phyloP scores from a whole-genome alignment of 2,797 vertebrate species.

The Pseudomugil tenellus region DNA sequence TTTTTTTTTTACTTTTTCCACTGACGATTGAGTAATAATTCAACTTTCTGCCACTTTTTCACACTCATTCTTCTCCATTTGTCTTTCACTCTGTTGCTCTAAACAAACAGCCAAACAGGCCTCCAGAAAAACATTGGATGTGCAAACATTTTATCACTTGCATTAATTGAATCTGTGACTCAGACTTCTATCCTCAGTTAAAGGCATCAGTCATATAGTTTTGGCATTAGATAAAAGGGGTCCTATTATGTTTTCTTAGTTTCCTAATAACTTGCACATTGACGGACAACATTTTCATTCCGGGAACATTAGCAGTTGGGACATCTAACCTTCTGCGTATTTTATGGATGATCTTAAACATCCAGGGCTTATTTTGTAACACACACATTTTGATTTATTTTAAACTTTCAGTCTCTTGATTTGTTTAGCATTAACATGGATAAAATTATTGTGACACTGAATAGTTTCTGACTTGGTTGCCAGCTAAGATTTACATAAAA shows the following conservation, averaged over 20 bases:
- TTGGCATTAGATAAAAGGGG: slow-evolving; percentile 66
- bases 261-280: slow-evolving; percentile 68
- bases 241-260: slow-evolving; percentile 58
- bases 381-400: slow-evolving; percentile 1
- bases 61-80: slow-evolving; percentile 39
- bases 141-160: slow-evolving; percentile 66
- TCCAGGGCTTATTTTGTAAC: slow-evolving; percentile 7
- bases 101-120: slow-evolving; percentile 66
- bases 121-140: slow-evolving; percentile 63
- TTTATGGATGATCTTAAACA: neutral
- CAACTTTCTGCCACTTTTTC: slow-evolving; percentile 16
- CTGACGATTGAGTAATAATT: slow-evolving; percentile 49
- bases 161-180: slow-evolving; percentile 71
- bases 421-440: neutral
- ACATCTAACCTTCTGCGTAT: slow-evolving; percentile 25
- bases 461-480: neutral
- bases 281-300: slow-evolving; percentile 61
- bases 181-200: slow-evolving; percentile 69
- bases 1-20: slow-evolving; percentile 54
- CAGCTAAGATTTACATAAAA: neutral
- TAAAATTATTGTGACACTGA: neutral
- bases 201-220: slow-evolving; percentile 66
- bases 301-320: slow-evolving; percentile 52
- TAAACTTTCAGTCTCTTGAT: slow-evolving; percentile 7
- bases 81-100: slow-evolving; percentile 52